These are phyloP conservation scores for Metridium senile DNA, from an alignment of 92 coral and sea anemone genomes.

Conservation along the genomic window DNA sequence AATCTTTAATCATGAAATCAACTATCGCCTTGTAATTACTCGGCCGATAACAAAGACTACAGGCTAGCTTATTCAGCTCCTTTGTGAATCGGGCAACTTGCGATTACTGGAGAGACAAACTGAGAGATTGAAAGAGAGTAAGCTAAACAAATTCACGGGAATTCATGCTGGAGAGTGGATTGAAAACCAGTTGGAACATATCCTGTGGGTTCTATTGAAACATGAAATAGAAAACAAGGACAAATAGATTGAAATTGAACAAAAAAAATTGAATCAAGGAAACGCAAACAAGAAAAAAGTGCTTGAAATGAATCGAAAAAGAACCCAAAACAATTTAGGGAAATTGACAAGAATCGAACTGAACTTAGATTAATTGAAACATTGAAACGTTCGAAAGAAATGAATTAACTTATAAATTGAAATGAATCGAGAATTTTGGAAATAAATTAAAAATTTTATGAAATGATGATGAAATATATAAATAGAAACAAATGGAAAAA, in stretches of 20 bases:
- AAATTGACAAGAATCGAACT: neutral
- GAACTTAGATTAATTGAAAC: too few relatives aligned
- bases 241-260: neutral
- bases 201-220: neutral
- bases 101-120: slow-evolving; percentile 5
- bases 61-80: neutral
- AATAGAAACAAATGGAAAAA: too few relatives aligned
- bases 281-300: neutral
- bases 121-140: neutral
- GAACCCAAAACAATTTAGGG: neutral
- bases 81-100: slow-evolving; percentile 3
- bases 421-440: too few relatives aligned
- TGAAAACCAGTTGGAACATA: too few relatives aligned
- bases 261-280: neutral
- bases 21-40: slow-evolving; percentile 26
- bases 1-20: slow-evolving; percentile 23
- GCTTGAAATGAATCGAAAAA: neutral
- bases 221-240: neutral
- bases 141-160: neutral
- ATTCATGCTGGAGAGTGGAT: neutral
- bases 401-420: too few relatives aligned
- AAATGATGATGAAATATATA: too few relatives aligned
- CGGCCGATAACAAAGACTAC: slow-evolving; percentile 4
- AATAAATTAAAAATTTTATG: too few relatives aligned
- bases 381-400: too few relatives aligned